phyloP scores from a whole-genome alignment of 2,797 vertebrate genomes.

The Channallabes apus region DNA sequence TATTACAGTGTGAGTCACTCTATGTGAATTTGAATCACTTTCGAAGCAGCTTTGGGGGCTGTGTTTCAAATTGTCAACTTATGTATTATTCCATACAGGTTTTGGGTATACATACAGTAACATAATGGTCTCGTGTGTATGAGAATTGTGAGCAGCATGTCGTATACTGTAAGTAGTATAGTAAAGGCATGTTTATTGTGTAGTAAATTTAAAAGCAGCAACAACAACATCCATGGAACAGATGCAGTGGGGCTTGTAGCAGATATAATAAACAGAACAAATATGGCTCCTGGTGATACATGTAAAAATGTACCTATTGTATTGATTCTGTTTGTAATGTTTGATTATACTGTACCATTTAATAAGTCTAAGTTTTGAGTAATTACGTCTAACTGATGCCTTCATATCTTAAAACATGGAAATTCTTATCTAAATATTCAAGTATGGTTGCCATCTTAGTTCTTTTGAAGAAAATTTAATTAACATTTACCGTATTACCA shows the following conservation, averaged over 20 bases:
- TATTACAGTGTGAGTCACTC: constrained; percentile 30
- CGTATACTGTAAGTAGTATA: neutral
- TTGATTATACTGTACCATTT: neutral
- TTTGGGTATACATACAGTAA: neutral
- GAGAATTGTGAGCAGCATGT: neutral
- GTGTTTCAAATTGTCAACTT: neutral
- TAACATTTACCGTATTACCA: neutral
- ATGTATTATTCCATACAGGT: neutral
- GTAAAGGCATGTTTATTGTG: neutral
- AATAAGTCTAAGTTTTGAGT: neutral
- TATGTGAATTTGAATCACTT: constrained; percentile 29
- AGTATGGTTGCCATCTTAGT: neutral
- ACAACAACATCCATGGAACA: neutral
- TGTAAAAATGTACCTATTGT: neutral
- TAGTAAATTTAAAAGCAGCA: neutral
- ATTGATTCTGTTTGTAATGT: neutral
- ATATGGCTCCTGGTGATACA: neutral
- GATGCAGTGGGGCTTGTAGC: neutral
- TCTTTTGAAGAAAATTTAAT: neutral
- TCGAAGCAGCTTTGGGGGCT: constrained; percentile 2
- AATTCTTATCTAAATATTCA: neutral
- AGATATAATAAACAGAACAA: neutral
- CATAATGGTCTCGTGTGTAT: neutral
- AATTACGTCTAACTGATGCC: neutral
- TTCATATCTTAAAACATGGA: neutral